Base-by-base conservation (phyloP, 1,140 invertebrate genomes). In the Meloidogyne chitwoodi region DNA sequence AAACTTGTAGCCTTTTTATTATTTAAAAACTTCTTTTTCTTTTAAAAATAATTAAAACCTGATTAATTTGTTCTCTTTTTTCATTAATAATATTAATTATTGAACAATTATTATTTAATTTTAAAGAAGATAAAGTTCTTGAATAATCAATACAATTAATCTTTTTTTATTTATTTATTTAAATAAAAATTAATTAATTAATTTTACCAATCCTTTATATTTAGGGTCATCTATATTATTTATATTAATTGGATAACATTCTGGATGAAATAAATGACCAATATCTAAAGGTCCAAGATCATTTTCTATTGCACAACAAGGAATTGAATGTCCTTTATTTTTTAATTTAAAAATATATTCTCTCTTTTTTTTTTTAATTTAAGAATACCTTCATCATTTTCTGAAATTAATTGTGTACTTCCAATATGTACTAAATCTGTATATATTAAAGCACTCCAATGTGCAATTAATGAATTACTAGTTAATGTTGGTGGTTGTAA, bases 61-160 rank as follows among this genome's bases (percentile, higher is more conserved):
- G 93, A 88, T 97, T 96, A 2, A 94, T 91, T 89, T 96, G 94
- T 81, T 96, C 93, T 78, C 94, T 90, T 0, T 94, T 92, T 19
- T 94, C 93, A 38, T 38, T 38, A 38, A 38, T 8, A 38, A 8
- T 38, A 38, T n/a, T n/a, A n/a, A n/a, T n/a, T 80, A 86, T 68
- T 19, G 76, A 65, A 74, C 85, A 86, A 22, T 81, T 75, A 22
- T 81, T 75, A 22, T 65, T 68, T 2, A 27, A 26, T 14, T 79
- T 24, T 29, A 85, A 76, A 61, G 85, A 84, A 34, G 74, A 65
- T n/a, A 85, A 34, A 12, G 84, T 81, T 31, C 85, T 73, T 3
- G 81, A 29, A 61, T 87, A 86, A 2, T 85, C 80, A 31, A 85
- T 75, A 79, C 34, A 48, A 27, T 34, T 66, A 5, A 66, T 44